Evolutionary conservation across 2,113 vertebrate genomes (phyloP), one percentile per base, ranked within the genome.

Genomic region (Mustela lutreola): DNA sequence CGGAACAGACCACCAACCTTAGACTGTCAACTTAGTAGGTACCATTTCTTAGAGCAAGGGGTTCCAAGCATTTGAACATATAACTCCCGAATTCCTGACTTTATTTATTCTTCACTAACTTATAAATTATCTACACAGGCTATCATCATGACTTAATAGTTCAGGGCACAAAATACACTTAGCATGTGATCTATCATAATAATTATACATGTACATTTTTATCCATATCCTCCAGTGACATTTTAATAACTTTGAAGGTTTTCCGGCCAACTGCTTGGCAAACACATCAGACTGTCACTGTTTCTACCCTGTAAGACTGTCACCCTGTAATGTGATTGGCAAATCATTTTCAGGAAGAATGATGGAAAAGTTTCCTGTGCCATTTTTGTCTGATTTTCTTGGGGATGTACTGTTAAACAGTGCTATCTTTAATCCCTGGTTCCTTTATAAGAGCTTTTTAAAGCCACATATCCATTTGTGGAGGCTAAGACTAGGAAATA

Each of bases 91-190:
- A 21, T 86, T 86, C 28, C 53, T 85, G 81, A 86, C 89, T 70
- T 89, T 73, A 71, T n/a, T 62, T 71, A 65, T 50, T 75, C 8
- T 45, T 91, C 42, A 11, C 90, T 94, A 94, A 62, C 26, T 83
- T 83, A n/a, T 60, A 83, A 16, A 53, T 89, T 95, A 91, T 45
- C 63, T 65, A 63, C 16, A 84, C 1, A 94, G n/a, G 63, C 22
- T 48, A 67, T 15, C 71, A 33, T 48, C 18, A 62, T 58, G 83
- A 85, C 33, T 93, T 86, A 87, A 26, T 56, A 92, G 28, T 50
- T 94, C 67, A 84, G 94, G 16, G 45, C 3, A 93, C n/a, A 91
- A 93, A 93, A 85, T 15, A 62, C 4, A 81, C 42, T 85, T 92
- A 78, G 48, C 82, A 31, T 89, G 50, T 63, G 78, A 78, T 67